Conservation (phyloP, 2,113 vertebrate genomes). For the Cynopterus brachyotis region DNA sequence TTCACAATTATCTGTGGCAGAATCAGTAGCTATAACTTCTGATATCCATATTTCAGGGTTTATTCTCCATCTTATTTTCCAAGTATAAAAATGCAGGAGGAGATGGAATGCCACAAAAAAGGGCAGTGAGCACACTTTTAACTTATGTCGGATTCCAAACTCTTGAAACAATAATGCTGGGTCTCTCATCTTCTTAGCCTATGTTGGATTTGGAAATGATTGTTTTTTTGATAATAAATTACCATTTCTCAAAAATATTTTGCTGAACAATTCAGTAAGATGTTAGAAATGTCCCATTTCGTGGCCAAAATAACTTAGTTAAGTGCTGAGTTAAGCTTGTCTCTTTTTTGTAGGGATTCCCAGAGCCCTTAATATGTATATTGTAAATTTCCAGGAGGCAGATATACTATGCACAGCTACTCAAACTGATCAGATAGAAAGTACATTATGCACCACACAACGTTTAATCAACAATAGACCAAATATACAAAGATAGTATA, state of each 20-base stretch:
- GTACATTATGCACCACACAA: background rate
- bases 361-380: background rate
- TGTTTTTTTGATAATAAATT: background rate
- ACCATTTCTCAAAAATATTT: background rate
- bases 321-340: background rate
- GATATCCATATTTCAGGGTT: background rate
- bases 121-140: background rate
- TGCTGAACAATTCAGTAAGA: background rate
- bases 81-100: background rate
- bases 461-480: background rate
- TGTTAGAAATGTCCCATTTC: background rate
- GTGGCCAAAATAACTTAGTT: constrained; percentile 9
- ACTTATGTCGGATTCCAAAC: background rate
- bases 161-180: background rate
- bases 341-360: constrained; percentile 1
- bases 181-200: background rate
- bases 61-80: background rate
- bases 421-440: constrained; percentile 22
- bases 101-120: background rate
- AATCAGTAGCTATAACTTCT: background rate
- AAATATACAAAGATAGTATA: background rate
- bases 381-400: background rate
- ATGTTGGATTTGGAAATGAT: background rate
- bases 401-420: background rate
- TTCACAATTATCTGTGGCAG: background rate